Percentiles rank a stretch among this genome's conserved stretches.
phyloP scores from a whole-genome alignment of 1,140 invertebrate genomes.

The Pygmarrhopalites habei region DNA sequence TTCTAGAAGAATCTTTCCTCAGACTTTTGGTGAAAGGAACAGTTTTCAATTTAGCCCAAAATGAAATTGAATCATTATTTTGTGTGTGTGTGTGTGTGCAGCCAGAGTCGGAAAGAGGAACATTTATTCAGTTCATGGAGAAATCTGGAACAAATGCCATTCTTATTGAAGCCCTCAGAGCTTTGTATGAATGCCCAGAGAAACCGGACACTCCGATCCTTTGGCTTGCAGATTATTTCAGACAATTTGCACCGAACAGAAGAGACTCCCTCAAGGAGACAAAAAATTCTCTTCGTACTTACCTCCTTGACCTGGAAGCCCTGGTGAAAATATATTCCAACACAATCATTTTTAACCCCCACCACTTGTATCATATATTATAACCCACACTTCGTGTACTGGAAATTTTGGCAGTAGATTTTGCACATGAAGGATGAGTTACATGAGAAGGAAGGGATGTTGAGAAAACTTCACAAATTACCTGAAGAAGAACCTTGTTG shows the following conservation, averaged over 20 bases:
- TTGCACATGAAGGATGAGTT: too few species aligned
- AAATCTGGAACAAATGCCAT: neutral
- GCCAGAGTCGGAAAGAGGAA: neutral
- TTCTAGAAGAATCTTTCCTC: neutral
- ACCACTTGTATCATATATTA: too few species aligned
- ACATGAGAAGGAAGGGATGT: too few species aligned
- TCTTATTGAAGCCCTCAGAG: conserved; percentile 4
- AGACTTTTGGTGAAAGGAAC: neutral
- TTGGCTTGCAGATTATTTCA: conserved; percentile 5
- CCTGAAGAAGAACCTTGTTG: too few species aligned
- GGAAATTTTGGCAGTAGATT: too few species aligned
- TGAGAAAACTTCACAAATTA: too few species aligned
- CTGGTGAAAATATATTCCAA: too few species aligned
- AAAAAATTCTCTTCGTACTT: neutral
- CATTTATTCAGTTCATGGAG: conserved; percentile 1
- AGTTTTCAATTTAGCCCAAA: neutral
- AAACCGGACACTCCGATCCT: conserved; percentile 7
- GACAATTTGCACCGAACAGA: conserved; percentile 4
- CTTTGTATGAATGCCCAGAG: neutral
- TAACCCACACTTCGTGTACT: too few species aligned
- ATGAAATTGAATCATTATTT: neutral
- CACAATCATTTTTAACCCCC: too few species aligned
- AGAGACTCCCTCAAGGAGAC: neutral
- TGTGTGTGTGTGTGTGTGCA: too few species aligned
- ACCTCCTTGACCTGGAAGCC: neutral